Percentiles rank a stretch among this genome's conserved stretches.
Conservation (phyloP, 2,113 vertebrate genomes). For the Brienomyrus longianalis region DNA sequence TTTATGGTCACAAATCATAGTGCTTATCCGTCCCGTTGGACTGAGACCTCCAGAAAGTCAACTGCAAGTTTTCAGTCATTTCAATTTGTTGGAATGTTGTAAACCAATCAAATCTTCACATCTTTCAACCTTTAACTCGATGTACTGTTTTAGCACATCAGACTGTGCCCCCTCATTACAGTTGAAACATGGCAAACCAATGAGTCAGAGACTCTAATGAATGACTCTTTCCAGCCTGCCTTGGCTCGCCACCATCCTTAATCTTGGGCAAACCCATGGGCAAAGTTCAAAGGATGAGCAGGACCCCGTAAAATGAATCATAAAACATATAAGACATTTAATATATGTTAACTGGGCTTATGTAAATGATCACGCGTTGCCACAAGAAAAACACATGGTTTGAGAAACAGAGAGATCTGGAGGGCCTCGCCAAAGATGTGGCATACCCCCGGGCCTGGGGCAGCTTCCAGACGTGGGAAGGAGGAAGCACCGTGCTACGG, state of each 20-base stretch:
- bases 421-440: conserved; percentile 58
- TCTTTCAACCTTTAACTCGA: neutral
- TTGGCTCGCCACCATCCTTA: conserved; percentile 16
- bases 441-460: conserved; percentile 56
- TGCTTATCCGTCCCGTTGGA: neutral
- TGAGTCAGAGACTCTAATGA: conserved; percentile 17
- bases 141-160: neutral
- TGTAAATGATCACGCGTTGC: conserved; percentile 55
- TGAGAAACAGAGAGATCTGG: conserved; percentile 45
- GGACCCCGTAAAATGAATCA: conserved; percentile 49
- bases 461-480: conserved; percentile 58
- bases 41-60: neutral
- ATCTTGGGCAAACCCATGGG: conserved; percentile 40
- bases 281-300: conserved; percentile 40
- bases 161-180: neutral
- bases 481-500: conserved; percentile 55
- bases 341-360: conserved; percentile 61
- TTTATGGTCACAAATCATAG: neutral
- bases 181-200: neutral
- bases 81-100: neutral
- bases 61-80: neutral
- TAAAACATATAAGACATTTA: conserved; percentile 54
- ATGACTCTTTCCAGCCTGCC: neutral
- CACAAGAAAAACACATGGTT: conserved; percentile 56
- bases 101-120: neutral